These are phyloP conservation scores for Automeris io DNA, from an alignment of 2,888 invertebrate genomes.

Conservation along the genomic window DNA sequence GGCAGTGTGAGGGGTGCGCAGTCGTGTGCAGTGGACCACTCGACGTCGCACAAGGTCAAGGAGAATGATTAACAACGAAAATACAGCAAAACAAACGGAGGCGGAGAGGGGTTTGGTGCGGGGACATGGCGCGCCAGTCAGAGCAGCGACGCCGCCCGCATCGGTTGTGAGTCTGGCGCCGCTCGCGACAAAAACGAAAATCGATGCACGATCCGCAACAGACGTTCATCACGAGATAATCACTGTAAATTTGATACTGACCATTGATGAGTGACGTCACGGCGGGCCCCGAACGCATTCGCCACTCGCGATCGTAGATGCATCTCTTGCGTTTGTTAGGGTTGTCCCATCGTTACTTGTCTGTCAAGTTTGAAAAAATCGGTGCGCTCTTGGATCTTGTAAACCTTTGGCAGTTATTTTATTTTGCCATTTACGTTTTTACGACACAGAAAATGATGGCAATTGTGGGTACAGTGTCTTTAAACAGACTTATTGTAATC, in stretches of 20 bases:
- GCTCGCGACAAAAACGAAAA: conserved; percentile 66
- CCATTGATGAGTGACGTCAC: conserved; percentile 44
- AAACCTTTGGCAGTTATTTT: background rate
- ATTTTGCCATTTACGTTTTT: background rate
- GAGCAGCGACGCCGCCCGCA: conserved; percentile 65
- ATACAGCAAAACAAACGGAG: conserved; percentile 76
- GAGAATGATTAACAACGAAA: conserved; percentile 79
- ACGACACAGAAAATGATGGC: background rate
- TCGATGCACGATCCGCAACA: conserved; percentile 73
- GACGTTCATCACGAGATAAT: conserved; percentile 49
- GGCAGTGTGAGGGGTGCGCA: conserved; percentile 65
- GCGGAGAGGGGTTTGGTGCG: conserved; percentile 55
- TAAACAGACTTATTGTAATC: no score
- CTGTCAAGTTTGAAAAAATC: conserved; percentile 29
- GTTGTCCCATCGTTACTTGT: conserved; percentile 33
- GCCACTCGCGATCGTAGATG: conserved; percentile 46
- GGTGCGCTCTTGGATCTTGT: conserved; percentile 30
- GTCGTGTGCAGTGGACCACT: conserved; percentile 76
- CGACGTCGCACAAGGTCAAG: conserved; percentile 76
- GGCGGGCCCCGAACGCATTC: conserved; percentile 41
- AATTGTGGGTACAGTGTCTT: background rate
- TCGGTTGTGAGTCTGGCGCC: conserved; percentile 60
- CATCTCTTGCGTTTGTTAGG: conserved; percentile 37
- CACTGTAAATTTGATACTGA: conserved; percentile 51
- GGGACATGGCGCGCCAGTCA: conserved; percentile 65